Conservation (phyloP, 2,888 invertebrate species). For the Odontomyia ornata region DNA sequence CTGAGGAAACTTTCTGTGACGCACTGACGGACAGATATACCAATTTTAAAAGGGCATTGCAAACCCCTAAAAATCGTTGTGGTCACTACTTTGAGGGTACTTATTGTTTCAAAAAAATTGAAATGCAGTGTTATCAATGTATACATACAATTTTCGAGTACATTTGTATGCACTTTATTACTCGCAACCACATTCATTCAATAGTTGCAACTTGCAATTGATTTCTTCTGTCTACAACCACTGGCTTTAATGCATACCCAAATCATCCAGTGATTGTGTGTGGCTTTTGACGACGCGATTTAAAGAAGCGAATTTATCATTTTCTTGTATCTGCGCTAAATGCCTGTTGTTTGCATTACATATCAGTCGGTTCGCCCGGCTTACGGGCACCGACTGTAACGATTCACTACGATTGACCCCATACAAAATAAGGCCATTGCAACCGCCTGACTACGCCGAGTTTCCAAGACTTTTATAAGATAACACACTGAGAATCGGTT, state of each 20-base stretch:
- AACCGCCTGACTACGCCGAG: not conserved
- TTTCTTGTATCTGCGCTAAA: conserved; percentile 50
- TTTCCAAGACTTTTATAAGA: conserved; percentile 10
- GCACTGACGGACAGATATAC: too few species aligned
- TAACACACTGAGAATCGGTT: conserved; percentile 7
- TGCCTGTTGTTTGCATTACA: conserved; percentile 50
- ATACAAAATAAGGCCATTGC: not conserved
- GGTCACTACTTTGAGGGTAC: too few species aligned
- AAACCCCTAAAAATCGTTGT: too few species aligned
- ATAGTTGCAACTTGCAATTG: too few species aligned
- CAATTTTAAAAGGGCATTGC: too few species aligned
- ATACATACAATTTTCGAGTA: too few species aligned
- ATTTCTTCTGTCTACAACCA: conserved; percentile 2
- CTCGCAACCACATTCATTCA: too few species aligned
- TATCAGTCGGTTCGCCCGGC: conserved; percentile 48
- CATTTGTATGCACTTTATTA: too few species aligned
- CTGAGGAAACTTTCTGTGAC: too few species aligned
- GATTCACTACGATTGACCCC: not conserved
- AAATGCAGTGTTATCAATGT: too few species aligned
- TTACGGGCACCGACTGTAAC: not conserved
- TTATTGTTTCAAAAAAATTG: too few species aligned
- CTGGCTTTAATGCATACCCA: not conserved
- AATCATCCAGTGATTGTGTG: conserved; percentile 41
- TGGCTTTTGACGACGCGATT: conserved; percentile 39
- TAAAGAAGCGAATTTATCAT: conserved; percentile 47